Evolutionary conservation across 2,797 vertebrate species (phyloP).

Genomic region (Podarcis lilfordi): DNA sequence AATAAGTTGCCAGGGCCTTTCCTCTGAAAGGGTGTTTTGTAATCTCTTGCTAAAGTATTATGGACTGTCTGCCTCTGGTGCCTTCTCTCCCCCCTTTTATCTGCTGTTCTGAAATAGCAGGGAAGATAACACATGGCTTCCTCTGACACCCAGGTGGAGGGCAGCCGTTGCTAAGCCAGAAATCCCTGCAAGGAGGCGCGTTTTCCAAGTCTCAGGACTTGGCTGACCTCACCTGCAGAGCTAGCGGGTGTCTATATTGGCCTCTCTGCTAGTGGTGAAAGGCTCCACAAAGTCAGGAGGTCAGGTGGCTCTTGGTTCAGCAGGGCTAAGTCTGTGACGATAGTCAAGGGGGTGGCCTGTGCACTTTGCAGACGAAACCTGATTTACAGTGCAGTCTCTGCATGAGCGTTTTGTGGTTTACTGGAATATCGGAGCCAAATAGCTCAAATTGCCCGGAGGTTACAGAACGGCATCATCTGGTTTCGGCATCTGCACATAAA

Average conservation of each 20-base stretch:
- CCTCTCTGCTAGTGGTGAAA: too few relatives aligned
- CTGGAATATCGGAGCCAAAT: too few relatives aligned
- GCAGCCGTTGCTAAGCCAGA: not conserved
- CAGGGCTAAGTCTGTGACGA: too few relatives aligned
- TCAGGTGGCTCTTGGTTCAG: too few relatives aligned
- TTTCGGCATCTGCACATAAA: too few relatives aligned
- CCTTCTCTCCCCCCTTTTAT: not conserved
- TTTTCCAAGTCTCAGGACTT: not conserved
- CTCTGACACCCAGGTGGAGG: not conserved
- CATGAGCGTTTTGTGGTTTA: too few relatives aligned
- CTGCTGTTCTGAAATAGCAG: not conserved
- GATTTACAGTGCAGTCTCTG: too few relatives aligned
- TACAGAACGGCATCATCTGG: too few relatives aligned
- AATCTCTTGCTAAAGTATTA: not conserved
- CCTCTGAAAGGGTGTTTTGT: not conserved
- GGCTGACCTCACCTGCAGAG: not conserved
- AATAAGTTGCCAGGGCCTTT: not conserved
- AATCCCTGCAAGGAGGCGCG: not conserved
- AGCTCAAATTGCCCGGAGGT: too few relatives aligned
- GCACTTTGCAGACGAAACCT: too few relatives aligned
- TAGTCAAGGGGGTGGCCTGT: too few relatives aligned
- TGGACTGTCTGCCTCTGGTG: not conserved
- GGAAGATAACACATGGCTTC: not conserved
- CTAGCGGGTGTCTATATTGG: not conserved
- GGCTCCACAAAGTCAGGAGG: too few relatives aligned